Evolutionary conservation across 2,797 vertebrate genomes (phyloP), one percentile per base, ranked within the genome.

Genomic region (Melopsittacus undulatus): DNA sequence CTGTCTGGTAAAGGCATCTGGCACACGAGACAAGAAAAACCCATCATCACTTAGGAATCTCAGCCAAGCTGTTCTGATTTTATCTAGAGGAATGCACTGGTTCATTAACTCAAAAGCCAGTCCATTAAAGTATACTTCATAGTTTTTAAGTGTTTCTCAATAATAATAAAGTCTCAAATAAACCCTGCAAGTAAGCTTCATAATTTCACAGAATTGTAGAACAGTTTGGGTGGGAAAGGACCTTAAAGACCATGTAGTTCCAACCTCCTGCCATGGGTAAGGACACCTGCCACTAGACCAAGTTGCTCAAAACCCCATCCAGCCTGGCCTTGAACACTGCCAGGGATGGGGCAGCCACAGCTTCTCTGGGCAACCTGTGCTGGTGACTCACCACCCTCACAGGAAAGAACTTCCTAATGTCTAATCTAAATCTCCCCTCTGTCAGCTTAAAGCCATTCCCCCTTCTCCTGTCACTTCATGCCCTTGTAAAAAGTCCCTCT

Each of bases 51-150:
- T 83, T 32, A 51, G 80, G 76, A 94, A 76, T 54, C 66, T 81
- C 73, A 69, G 73, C 91, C 93, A 95, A 81, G 74, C 21, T 82
- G 40, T 54, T 90, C 77, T 82, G 77, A 83, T 73, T 61, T 73
- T 52, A 15, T 70, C 51, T 77, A 74, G 67, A 63, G 67, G 23
- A 76, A 84, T 32, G 59, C 4, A 2, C 38, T 77, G 67, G 43
- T 61, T 93, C 92, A 95, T 92, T 94, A 97, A 76, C 36, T 92
- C 89, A 73, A 67, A 73, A 38, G 67, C 30, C 67, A 79, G 24
- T 84, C 42, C 63, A 75, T 75, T 88, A 84, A 70, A 49, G 22
- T 46, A 8, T 29, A 38, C 67, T 76, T 69, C 18, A 62, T 14
- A 59, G 42, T 74, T 86, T 79, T 63, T 13, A 76, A 79, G 63